phyloP scores from a whole-genome alignment of 2,888 invertebrate genomes.

The Aporophyla lueneburgensis region DNA sequence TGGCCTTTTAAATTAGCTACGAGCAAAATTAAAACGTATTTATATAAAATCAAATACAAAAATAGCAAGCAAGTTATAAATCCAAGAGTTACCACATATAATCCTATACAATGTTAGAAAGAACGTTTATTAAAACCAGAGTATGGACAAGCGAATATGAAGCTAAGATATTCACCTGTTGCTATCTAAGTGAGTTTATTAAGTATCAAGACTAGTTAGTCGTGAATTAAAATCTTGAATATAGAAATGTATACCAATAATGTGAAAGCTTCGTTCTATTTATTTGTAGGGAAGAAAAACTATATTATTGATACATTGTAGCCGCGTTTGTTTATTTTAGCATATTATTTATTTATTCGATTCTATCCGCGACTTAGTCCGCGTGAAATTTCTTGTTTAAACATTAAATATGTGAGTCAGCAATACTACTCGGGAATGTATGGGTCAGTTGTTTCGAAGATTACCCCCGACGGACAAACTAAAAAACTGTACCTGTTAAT shows the following conservation, averaged over 20 bases:
- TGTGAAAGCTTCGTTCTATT: not conserved
- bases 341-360: not conserved
- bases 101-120: not conserved
- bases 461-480: too few relatives aligned
- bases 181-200: conserved; percentile 22
- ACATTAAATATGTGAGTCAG: too few relatives aligned
- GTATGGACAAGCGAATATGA: not conserved
- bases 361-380: too few relatives aligned
- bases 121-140: conserved; percentile 1
- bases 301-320: not conserved
- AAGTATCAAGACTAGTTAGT: conserved; percentile 16
- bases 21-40: not conserved
- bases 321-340: not conserved
- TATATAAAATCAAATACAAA: not conserved
- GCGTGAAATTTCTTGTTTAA: too few relatives aligned
- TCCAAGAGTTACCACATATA: not conserved
- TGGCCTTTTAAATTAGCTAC: too few relatives aligned
- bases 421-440: too few relatives aligned
- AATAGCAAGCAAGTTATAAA: not conserved
- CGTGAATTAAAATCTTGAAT: conserved; percentile 4
- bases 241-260: not conserved
- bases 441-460: too few relatives aligned
- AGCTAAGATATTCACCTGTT: conserved; percentile 30
- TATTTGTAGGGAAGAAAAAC: not conserved
- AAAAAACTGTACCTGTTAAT: too few relatives aligned